Evolutionary conservation across 2,888 invertebrate genomes (phyloP).

Genomic region (Dolichomitus sp.): DNA sequence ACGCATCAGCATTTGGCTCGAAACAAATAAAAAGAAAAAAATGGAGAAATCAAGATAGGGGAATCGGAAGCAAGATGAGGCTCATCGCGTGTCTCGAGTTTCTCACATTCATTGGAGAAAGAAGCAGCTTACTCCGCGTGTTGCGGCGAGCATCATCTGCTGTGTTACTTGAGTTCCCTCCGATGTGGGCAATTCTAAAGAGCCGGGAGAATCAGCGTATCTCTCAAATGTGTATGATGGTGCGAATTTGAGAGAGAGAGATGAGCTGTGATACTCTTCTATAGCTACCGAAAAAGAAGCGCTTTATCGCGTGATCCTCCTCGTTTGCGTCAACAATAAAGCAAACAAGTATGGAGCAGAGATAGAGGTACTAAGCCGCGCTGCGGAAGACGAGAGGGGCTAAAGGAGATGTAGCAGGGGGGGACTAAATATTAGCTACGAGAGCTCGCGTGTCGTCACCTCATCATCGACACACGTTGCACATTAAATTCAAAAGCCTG

Average conservation of each 20-base stretch:
- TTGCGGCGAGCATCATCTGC: constrained; percentile 44
- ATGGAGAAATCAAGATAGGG: neutral
- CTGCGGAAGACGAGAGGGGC: constrained; percentile 44
- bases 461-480: constrained; percentile 49
- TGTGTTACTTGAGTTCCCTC: constrained; percentile 33
- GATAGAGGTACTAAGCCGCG: constrained; percentile 11
- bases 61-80: constrained; percentile 18
- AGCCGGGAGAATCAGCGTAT: constrained; percentile 7
- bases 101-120: constrained; percentile 8
- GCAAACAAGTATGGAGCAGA: constrained; percentile 12
- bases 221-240: constrained; percentile 2
- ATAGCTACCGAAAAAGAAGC: constrained; percentile 33
- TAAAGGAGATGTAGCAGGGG: constrained; percentile 20
- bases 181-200: constrained; percentile 10
- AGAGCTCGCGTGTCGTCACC: constrained; percentile 58
- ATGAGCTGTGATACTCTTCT: neutral
- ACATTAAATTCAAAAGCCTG: constrained; percentile 28
- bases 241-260: constrained; percentile 45
- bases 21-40: constrained; percentile 8
- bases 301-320: constrained; percentile 58
- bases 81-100: constrained; percentile 47
- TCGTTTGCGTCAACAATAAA: constrained; percentile 44
- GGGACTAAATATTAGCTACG: constrained; percentile 20
- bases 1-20: constrained; percentile 27
- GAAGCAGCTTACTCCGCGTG: constrained; percentile 1